Evolutionary conservation across 2,888 invertebrate genomes (phyloP), one percentile per base, ranked within the genome.

Genomic region (Beris morrisii): DNA sequence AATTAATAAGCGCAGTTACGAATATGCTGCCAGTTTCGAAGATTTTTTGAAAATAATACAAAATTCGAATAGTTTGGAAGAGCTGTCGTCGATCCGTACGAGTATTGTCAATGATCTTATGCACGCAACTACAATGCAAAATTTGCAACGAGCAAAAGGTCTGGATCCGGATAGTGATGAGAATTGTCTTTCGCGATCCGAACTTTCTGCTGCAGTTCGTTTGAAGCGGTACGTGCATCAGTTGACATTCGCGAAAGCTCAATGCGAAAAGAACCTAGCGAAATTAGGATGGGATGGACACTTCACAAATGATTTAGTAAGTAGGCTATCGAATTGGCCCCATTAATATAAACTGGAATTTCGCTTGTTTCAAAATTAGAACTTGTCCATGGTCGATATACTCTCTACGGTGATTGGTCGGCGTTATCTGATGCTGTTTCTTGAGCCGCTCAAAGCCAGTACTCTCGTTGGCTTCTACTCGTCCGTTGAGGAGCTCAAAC

Each of bases 81-180:
- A 92, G 71, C 83, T 95, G 52, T 91, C 92, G 76, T 87, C 91
- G 76, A 89, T 94, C 77, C 86, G 92, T 85, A 91, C 80, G 74
- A 92, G 92, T 74, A 93, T 95, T 72, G 91, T 95, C 5, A 92
- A 91, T 53, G 95, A 95, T 83, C 90, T 95, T 73, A 93, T 95
- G 91, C 93, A 95, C 84, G 94, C 94, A 0, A 94, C 95, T 13
- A 93, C 93, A 1, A 85, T 94, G 71, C 93, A 94, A 81, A 95
- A 94, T 77, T 84, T 95, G 69, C 94, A 94, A 81, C 85, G 93
- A 73, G 89, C 92, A 5, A 91, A 92, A 82, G 74, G 77, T 7
- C 69, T 79, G 7, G 79, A 80, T 75, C 78, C 80, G 0, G 79
- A 80, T 64, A 75, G 81, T 32, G 79, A 80, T 22, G 80, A 80